Conservation (phyloP, 2,113 vertebrate species). For the Nothocercus nigrocapillus region DNA sequence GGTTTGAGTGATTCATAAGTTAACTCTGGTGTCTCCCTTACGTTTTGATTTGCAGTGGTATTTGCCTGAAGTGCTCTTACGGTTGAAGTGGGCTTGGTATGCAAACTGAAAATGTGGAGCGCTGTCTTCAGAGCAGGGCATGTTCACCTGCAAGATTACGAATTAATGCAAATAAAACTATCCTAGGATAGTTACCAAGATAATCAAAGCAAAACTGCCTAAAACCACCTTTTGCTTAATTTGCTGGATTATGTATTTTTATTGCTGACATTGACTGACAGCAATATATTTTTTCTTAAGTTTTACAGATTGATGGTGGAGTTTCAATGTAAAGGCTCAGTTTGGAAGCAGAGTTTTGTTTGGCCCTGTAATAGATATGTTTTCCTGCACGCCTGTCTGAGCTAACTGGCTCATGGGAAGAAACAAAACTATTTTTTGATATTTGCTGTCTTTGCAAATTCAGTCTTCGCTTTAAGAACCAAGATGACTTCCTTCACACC, state of each 20-base stretch:
- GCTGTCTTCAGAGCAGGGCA: neutral
- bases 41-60: neutral
- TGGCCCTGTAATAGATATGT: neutral
- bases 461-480: neutral
- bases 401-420: neutral
- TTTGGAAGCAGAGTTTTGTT: neutral
- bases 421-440: neutral
- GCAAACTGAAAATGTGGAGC: neutral
- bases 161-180: neutral
- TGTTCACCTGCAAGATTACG: neutral
- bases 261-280: neutral
- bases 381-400: neutral
- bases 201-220: neutral
- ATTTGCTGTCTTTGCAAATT: slow-evolving; percentile 28
- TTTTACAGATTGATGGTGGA: neutral
- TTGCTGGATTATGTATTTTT: neutral
- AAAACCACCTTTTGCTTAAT: neutral
- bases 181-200: neutral
- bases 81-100: neutral
- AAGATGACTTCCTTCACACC: neutral
- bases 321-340: neutral
- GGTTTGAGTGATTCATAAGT: neutral
- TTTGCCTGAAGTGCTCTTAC: neutral
- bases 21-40: neutral
- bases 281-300: neutral